Evolutionary conservation across 1,140 invertebrate species (phyloP).

Genomic region (Steinernema khuongi): DNA sequence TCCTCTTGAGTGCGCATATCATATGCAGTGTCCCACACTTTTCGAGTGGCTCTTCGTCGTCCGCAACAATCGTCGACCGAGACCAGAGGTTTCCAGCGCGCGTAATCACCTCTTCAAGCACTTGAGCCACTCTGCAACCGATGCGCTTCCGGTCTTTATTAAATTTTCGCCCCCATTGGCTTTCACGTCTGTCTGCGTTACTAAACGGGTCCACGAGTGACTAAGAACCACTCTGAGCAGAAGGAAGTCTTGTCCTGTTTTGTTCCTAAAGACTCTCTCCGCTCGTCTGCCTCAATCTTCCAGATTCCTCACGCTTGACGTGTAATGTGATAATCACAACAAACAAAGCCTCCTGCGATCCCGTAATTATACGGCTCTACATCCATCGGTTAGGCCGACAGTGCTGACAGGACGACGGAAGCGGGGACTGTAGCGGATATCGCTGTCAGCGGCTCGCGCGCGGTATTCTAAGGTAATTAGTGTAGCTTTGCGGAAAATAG

Average conservation of each 20-base stretch:
- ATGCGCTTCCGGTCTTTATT: no score
- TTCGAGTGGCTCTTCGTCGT: neutral
- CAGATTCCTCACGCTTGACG: neutral
- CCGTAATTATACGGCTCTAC: neutral
- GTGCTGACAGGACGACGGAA: neutral
- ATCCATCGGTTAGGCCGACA: neutral
- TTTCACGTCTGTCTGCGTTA: no score
- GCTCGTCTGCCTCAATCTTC: no score
- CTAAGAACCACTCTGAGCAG: no score
- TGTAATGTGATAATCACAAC: neutral
- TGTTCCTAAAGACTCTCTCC: neutral
- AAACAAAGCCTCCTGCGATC: neutral
- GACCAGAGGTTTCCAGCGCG: neutral
- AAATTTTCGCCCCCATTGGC: no score
- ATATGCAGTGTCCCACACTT: conserved; percentile 8
- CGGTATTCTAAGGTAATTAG: neutral
- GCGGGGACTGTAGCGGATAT: neutral
- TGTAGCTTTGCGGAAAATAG: conserved; percentile 7
- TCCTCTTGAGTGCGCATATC: conserved; percentile 8
- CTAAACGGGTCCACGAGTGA: no score
- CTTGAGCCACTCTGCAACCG: no score
- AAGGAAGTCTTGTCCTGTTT: no score
- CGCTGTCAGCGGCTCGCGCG: neutral
- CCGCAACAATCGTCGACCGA: neutral
- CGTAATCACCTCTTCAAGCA: neutral